Base-by-base conservation (phyloP, 2,888 invertebrate species). In the Thecophora atra region DNA sequence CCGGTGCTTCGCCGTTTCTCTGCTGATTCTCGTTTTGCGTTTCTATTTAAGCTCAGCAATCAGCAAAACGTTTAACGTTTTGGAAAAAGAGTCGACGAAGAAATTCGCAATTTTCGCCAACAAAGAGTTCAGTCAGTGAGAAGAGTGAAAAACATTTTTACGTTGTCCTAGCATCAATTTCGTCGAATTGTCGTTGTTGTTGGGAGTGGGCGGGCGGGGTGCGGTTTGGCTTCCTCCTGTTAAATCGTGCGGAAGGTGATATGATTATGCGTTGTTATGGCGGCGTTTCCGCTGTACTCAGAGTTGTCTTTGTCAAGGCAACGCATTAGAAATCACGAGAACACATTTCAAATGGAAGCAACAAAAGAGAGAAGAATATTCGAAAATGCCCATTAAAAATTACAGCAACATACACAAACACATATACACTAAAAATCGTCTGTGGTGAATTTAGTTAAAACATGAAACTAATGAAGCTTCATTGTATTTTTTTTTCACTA, bases 241-340 rank as follows among this genome's bases (percentile, higher is more conserved):
- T 85, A 81, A 86, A 86, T 86, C 85, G 85, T 80, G 81, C 79
- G 82, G 85, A 86, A 86, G 80, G 81, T 82, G 85, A 86, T 84
- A 83, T 83, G 85, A 86, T 85, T 86, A 85, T 83, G 81, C 75
- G 77, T 79, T 74, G 44, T 74, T 76, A 76, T 76, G 71, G 76
- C 60, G 70, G 68, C 78, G 76, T 73, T 71, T 75, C 71, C 73
- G 72, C n/a, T 62, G 26, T 65, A 60, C 60, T 47, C 67, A 58
- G 37, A 19, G 44, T 47, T 24, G 58, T 42, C 6, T 44, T n/a
- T 21, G 47, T 44, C 68, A 56, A 56, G 58, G 58, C 58, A 69
- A 56, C 67, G 37, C 68, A 21, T n/a, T 37, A 69, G 47, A 58
- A 69, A 69, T 69, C 44, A 69, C 24, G 19, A 28, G n/a, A 37